Conservation (phyloP, 2,113 vertebrate species). For the Ariopsis seemanni region DNA sequence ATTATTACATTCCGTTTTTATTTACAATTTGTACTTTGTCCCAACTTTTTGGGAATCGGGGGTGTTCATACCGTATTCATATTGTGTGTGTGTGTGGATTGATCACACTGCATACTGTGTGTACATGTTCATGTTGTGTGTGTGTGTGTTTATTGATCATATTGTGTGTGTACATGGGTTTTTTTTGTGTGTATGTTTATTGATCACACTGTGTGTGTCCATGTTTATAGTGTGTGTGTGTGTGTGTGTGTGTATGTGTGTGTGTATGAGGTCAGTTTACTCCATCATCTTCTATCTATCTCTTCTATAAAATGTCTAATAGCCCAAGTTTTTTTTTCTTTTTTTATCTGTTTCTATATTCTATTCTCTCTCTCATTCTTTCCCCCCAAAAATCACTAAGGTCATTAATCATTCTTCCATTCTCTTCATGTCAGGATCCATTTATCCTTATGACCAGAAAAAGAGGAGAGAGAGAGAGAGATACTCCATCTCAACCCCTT, state of each 20-base stretch:
- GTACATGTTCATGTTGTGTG: not conserved
- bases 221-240: not conserved
- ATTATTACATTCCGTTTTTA: no score
- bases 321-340: not conserved
- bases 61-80: no score
- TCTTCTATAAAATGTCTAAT: not conserved
- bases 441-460: constrained; percentile 30
- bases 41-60: no score
- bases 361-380: constrained; percentile 57
- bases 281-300: not conserved
- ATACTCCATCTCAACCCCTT: not conserved
- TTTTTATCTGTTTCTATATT: no score
- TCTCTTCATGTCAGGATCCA: constrained; percentile 62
- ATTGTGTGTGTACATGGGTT: no score
- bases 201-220: not conserved
- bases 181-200: not conserved
- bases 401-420: constrained; percentile 73
- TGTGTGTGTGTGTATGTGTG: not conserved
- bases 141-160: not conserved
- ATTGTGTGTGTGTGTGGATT: constrained; percentile 1
- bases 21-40: no score
- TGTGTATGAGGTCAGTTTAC: not conserved
- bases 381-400: constrained; percentile 59
- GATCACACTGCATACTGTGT: not conserved
- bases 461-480: constrained; percentile 8